Evolutionary conservation across 2,888 invertebrate genomes (phyloP), one percentile per base, ranked within the genome.

Genomic region (Notodonta dromedarius): DNA sequence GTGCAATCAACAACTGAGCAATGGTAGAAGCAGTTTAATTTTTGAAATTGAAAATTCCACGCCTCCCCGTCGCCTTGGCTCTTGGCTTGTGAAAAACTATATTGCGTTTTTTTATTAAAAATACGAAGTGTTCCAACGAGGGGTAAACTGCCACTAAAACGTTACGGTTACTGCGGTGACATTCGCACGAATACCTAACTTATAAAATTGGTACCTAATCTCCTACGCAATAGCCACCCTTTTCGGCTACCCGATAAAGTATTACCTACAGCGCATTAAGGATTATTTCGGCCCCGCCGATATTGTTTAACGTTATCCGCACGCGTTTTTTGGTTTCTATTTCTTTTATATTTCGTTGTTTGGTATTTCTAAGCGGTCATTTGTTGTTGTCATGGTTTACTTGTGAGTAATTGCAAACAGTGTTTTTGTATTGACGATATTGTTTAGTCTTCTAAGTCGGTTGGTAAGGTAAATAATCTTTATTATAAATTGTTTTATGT

Each of bases 81-180:
- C 71, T 77, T 71, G 79, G 82, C 79, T 71, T 74, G 81, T 83
- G 87, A 85, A 88, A 89, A 90, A 89, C 89, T 89, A 88, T 91
- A 89, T 89, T 84, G 85, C 84, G 24, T 85, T 89, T 89, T n/a
- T 89, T 91, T 87, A 88, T 87, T 88, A 89, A 92, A 91, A 91
- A 89, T 87, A 88, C 88, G 86, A 82, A 89, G 86, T 88, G 86
- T 84, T 84, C 85, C 85, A 85, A 90, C 89, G 87, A 91, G 89
- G 89, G 87, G 89, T 76, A 78, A 91, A 93, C 85, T 84, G 80
- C 83, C 89, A 89, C 87, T 92, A 89, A 92, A 93, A 91, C 75
- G 89, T 92, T 90, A 93, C 88, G 89, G 90, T 89, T 89, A 91
- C 87, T 87, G 90, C 87, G 88, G 90, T 87, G 90, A 90, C 90